Evolutionary conservation across 2,113 vertebrate species (phyloP), one percentile per base, ranked within the genome.

Genomic region (Nothobranchius furzeri): DNA sequence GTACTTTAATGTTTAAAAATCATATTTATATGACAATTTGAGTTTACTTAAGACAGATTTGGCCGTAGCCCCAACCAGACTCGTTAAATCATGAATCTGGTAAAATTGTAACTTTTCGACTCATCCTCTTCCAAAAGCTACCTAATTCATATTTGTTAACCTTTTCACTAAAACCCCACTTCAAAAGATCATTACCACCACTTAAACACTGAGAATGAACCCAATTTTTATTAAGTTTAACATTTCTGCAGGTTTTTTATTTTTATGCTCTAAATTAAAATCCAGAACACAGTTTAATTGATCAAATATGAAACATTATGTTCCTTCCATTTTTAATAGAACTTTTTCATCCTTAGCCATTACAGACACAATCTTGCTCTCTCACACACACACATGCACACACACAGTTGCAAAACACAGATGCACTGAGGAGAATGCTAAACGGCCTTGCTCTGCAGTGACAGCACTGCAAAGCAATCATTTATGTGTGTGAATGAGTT

Each of bases 361-460:
- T 49, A 47, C 24, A 52, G 17, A 35, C 17, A 12, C 59, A 78
- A 61, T 30, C 30, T 30, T 30, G 30, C 30, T 25, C 63, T 20
- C 36, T 40, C 8, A 62, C 53, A 67, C 36, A 50, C 36, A 13
- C 20, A n/a, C 12, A 36, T 1, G 35, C 25, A 46, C 15, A 40
- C 42, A 45, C 15, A 25, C 25, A 63, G 43, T 59, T 25, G 36
- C 30, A 13, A 36, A 53, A 49, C 45, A 57, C 15, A n/a, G 15
- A 56, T 48, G 25, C 53, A 37, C 53, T 20, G 60, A 70, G 55
- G 36, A 20, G 50, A 79, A 70, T 77, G 58, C 64, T 61, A 74
- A 81, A 79, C 54, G 75, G 78, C 78, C 81, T 81, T 78, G 70
- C 68, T 82, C 58, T 70, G 82, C 70, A 75, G 77, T 76, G 82